Conservation (phyloP, 2,888 invertebrate species). For the Meganola albula region DNA sequence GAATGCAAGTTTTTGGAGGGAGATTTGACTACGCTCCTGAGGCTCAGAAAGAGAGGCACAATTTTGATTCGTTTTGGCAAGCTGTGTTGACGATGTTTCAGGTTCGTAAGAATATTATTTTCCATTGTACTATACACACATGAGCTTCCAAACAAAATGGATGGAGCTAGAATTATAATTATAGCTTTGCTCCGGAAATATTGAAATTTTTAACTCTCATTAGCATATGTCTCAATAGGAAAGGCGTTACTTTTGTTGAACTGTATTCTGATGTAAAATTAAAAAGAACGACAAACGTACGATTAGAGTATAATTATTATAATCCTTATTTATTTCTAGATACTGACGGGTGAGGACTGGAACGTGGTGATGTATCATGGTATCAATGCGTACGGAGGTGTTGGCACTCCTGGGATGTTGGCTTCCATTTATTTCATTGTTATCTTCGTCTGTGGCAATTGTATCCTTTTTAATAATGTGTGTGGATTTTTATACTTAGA, state of each 20-base stretch:
- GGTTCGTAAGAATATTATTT: constrained; percentile 68
- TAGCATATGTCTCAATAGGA: no score
- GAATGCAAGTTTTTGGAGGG: constrained; percentile 99
- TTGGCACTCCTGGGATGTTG: constrained; percentile 92
- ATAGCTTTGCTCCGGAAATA: no score
- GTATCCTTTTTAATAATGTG: constrained; percentile 86
- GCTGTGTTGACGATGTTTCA: constrained; percentile 99
- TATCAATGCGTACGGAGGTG: constrained; percentile 97
- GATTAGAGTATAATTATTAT: no score
- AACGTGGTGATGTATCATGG: constrained; percentile 99
- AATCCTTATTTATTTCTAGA: constrained; percentile 76
- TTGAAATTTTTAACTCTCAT: no score
- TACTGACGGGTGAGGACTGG: constrained; percentile 99
- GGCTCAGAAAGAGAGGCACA: constrained; percentile 93
- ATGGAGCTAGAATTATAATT: neutral
- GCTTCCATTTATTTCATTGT: constrained; percentile 99
- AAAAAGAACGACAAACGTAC: no score
- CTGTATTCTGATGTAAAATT: no score
- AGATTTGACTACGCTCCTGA: constrained; percentile 93
- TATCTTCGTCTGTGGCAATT: constrained; percentile 99
- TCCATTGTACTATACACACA: neutral
- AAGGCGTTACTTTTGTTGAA: no score
- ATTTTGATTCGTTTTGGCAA: constrained; percentile 99
- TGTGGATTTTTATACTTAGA: no score
- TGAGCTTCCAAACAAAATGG: neutral